Conservation (phyloP, 2,888 invertebrate species). For the Hirtodrosophila histrioides region DNA sequence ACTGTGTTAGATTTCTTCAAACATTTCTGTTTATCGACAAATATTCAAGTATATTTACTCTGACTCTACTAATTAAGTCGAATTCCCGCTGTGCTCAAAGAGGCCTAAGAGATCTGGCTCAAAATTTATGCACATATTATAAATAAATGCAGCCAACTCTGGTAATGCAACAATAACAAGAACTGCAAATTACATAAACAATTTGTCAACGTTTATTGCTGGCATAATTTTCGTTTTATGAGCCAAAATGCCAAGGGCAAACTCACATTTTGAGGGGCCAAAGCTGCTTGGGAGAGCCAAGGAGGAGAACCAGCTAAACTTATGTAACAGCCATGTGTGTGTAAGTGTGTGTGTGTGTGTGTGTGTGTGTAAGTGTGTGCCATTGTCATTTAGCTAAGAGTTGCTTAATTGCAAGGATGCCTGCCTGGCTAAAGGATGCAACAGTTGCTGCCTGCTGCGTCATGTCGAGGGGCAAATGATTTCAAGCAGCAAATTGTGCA, state of each 20-base stretch:
- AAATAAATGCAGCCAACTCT: slow-evolving; percentile 10
- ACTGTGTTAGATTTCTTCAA: neutral
- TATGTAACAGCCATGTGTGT: slow-evolving; percentile 36
- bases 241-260: slow-evolving; percentile 36
- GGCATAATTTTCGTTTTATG: slow-evolving; percentile 69
- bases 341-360: too few species aligned
- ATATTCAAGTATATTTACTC: neutral
- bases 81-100: neutral
- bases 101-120: neutral
- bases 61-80: slow-evolving; percentile 8
- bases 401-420: slow-evolving; percentile 78
- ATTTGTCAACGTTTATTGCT: slow-evolving; percentile 72
- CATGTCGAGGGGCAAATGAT: slow-evolving; percentile 33
- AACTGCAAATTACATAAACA: slow-evolving; percentile 46
- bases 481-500: slow-evolving; percentile 71
- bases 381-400: slow-evolving; percentile 75
- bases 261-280: slow-evolving; percentile 18
- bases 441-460: slow-evolving; percentile 36
- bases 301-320: slow-evolving; percentile 14
- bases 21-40: neutral
- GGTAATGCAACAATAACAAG: slow-evolving; percentile 2
- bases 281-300: neutral
- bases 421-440: slow-evolving; percentile 41
- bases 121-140: slow-evolving; percentile 6
- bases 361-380: slow-evolving; percentile 40